phyloP scores from a whole-genome alignment of 1,140 invertebrate genomes.

The Drosophila kurseongensis region DNA sequence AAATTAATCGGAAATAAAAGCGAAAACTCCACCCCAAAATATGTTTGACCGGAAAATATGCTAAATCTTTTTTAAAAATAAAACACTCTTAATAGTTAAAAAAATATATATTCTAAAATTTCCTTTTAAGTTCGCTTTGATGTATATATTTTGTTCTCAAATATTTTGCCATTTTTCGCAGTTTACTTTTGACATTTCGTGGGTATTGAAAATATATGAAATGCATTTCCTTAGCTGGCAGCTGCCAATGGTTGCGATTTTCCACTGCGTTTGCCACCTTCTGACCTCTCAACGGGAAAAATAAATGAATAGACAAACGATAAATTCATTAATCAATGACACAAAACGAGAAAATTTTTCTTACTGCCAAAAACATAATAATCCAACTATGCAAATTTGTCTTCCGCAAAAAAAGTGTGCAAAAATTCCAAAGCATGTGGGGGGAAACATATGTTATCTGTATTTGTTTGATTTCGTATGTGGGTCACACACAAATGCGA shows the following conservation, averaged over 20 bases:
- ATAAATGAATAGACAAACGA: conserved; percentile 12
- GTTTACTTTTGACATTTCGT: conserved; percentile 22
- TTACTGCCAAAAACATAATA: background rate
- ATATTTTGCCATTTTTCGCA: background rate
- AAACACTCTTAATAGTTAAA: too few relatives aligned
- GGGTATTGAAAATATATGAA: background rate
- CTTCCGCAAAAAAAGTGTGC: conserved; percentile 18
- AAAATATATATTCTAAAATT: too few relatives aligned
- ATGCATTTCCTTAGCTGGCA: conserved; percentile 7
- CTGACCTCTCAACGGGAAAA: background rate
- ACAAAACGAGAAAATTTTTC: background rate
- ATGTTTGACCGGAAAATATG: too few relatives aligned
- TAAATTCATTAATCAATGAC: conserved; percentile 47
- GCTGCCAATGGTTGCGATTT: conserved; percentile 26
- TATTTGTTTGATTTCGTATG: conserved; percentile 72
- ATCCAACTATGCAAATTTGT: conserved; percentile 31
- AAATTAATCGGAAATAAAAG: too few relatives aligned
- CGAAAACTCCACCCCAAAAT: too few relatives aligned
- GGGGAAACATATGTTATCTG: conserved; percentile 72
- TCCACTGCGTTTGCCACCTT: conserved; percentile 6
- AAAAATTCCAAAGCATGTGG: conserved; percentile 19
- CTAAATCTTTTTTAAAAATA: too few relatives aligned
- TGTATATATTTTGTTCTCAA: background rate
- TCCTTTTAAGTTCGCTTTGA: too few relatives aligned
- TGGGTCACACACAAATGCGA: conserved; percentile 56